Evolutionary conservation across 2,797 vertebrate species (phyloP), one percentile per base, ranked within the genome.

Genomic region (Lutjanus argentimaculatus): DNA sequence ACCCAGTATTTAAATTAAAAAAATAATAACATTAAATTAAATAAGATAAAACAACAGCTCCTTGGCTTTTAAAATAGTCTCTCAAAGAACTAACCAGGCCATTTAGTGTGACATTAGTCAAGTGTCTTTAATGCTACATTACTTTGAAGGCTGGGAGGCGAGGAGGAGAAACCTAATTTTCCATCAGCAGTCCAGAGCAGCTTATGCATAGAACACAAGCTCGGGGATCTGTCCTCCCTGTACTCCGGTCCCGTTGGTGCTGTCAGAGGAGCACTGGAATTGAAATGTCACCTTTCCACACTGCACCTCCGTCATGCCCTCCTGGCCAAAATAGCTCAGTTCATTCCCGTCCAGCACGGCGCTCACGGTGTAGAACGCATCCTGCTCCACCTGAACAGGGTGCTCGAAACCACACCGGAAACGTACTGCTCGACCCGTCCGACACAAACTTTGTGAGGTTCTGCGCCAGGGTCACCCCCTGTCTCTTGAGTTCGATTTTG

Each of bases 201-300:
- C 73, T 92, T 48, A 99, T 78, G 97, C 97, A 16, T 99, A 99
- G 95, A 99, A 99, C 93, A 99, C 97, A n/a, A 99, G 97, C 93
- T 99, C 99, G 0, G 99, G 98, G 93, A 99, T 99, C 87, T 99
- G 99, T 63, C 99, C 99, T 16, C 98, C 99, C 95, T 99, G 98
- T 15, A 99, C 99, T 12, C 99, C 99, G 0, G 99, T 99, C 52
- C 99, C 98, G 0, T 99, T 99, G 83, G 99, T 99, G 93, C 99
- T 99, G 95, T 99, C 99, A 0, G 99, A 98, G 42, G 99, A 99
- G 85, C 99, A 99, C 94, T 99, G 99, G 93, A 99, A 99, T 90
- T 99, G 99, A 92, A 99, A 99, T 0, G 98, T 98, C 89, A 99
- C 97, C 93, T 97, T 97, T 36, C 97, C 98, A 0, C 97, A 98